Evolutionary conservation across 2,797 vertebrate genomes (phyloP).

Genomic region (Myotis myotis): DNA sequence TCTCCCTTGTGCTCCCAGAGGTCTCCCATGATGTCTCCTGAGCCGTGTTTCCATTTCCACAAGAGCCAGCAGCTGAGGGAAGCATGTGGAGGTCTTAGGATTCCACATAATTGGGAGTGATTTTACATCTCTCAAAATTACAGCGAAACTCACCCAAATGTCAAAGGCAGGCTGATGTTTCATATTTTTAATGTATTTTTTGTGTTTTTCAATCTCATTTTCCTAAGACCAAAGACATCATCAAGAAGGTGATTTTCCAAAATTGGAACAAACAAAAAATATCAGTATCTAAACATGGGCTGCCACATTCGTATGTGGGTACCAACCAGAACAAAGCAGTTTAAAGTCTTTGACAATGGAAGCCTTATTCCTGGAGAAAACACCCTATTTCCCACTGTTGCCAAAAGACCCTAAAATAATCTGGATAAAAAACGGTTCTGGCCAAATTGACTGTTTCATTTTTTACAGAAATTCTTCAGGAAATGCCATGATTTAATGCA

Average conservation of each 20-base stretch:
- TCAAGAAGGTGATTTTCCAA: neutral
- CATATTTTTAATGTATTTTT: neutral
- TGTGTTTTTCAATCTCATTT: slow-evolving; percentile 25
- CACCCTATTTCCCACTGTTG: slow-evolving; percentile 36
- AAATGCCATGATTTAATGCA: slow-evolving; percentile 77
- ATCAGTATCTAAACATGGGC: neutral
- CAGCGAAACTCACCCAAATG: neutral
- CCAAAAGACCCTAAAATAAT: slow-evolving; percentile 63
- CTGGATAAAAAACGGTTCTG: neutral
- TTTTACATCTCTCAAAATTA: slow-evolving; percentile 24
- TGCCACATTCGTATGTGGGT: neutral
- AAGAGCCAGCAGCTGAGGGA: neutral
- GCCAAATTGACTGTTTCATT: slow-evolving; percentile 1
- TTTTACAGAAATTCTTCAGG: slow-evolving; percentile 69
- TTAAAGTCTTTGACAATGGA: neutral
- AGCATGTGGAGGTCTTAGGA: neutral
- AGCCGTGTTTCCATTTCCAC: neutral
- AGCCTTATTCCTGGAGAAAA: slow-evolving; percentile 39
- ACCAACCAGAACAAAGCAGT: neutral
- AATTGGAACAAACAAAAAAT: neutral
- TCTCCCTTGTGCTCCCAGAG: no score
- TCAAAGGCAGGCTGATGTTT: neutral
- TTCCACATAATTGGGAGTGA: neutral
- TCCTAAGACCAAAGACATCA: slow-evolving; percentile 32
- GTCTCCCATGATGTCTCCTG: no score